A percentile compares a stretch with the other conserved stretches of the same genome.
phyloP scores from a whole-genome alignment of 1,140 invertebrate species.

The Harlomillsia oculata region DNA sequence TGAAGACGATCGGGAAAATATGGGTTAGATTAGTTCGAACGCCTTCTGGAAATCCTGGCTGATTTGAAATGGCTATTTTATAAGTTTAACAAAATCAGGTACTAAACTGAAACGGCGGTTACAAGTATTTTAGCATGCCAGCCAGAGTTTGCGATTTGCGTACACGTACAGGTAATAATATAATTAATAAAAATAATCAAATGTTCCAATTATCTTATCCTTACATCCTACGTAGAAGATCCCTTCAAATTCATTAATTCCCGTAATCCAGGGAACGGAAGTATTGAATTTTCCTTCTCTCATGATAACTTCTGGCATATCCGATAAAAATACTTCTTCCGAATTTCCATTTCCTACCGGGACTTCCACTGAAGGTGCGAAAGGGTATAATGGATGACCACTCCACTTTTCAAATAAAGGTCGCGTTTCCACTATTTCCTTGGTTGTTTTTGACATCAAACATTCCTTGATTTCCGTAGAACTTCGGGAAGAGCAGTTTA shows the following conservation, averaged over 20 bases:
- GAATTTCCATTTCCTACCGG: not conserved
- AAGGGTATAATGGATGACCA: not conserved
- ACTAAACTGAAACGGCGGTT: no score
- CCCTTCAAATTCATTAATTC: not conserved
- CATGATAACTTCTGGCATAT: not conserved
- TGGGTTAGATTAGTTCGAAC: not conserved
- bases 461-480: not conserved
- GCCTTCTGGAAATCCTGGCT: not conserved
- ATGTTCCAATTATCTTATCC: not conserved
- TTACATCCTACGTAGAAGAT: constrained; percentile 2
- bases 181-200: no score
- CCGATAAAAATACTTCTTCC: not conserved
- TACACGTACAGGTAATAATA: no score
- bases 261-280: not conserved
- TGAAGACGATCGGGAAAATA: not conserved
- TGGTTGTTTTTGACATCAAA: not conserved
- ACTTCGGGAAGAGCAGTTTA: constrained; percentile 1
- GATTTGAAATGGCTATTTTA: not conserved
- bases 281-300: not conserved
- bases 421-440: not conserved
- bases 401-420: not conserved
- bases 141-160: not conserved
- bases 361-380: not conserved
- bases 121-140: not conserved
- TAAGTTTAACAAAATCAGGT: not conserved